Base-by-base conservation (phyloP, 2,797 vertebrate genomes). In the Linurgus olivaceus region DNA sequence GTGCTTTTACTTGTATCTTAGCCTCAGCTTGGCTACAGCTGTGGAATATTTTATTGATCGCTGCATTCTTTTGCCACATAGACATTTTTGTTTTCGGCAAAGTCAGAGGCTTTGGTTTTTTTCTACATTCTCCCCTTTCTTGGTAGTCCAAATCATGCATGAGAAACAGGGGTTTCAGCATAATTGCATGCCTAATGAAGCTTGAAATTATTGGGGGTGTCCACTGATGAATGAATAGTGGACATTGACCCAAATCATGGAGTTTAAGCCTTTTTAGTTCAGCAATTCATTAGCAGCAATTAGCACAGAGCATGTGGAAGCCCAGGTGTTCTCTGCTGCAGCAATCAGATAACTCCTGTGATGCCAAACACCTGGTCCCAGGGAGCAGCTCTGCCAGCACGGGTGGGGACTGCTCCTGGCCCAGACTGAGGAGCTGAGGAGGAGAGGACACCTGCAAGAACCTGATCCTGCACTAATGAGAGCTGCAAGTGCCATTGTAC, bases 271-370 rank as follows among this genome's bases (percentile, higher is more conserved):
- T 58, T 91, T 92, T 89, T 44, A 86, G 72, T 57, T 89, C 35
- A 79, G 40, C 25, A 78, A 54, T 71, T 89, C 35, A 58, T 96
- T 92, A 91, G 37, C 52, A 81, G 18, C 52, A 78, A 82, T 93
- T 86, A 94, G 58, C 24, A 45, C 20, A 70, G 31, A 77, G 17
- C 51, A 40, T 14, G 70, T 26, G 59, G 44, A 55, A 65, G 19
- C 47, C 84, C n/a, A 66, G 67, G n/a, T 18, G 7, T 25, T 65
- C 50, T 58, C 55, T 1, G 2, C 33, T 31, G 38, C 62, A 77
- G 45, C 37, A 57, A 52, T 44, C 59, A 40, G 42, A 35, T 25
- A 17, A 58, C 3, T 62, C 75, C n/a, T 42, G 26, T 13, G 28
- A 28, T 79, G 54, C 17, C 73, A 63, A 66, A 11, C 28, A 13